Percentiles rank a stretch among this genome's conserved stretches.
Conservation (phyloP, 2,113 vertebrate genomes). For the Aramus guarauna region DNA sequence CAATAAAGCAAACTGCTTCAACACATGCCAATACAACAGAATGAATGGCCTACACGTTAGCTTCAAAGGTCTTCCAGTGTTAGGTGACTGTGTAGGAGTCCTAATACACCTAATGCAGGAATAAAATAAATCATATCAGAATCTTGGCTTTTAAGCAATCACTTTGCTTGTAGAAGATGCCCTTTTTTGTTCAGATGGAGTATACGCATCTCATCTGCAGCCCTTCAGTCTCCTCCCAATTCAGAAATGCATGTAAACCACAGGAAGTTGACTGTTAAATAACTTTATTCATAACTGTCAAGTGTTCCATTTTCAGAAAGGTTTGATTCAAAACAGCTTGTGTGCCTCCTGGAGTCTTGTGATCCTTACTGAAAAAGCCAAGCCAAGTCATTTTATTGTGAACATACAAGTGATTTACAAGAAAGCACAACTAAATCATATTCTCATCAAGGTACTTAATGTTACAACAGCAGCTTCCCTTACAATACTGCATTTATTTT, state of each 20-base stretch:
- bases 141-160: not conserved
- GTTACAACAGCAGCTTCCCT: not conserved
- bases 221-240: conserved; percentile 8
- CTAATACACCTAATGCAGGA: not conserved
- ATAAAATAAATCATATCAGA: not conserved
- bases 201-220: not conserved
- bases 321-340: conserved; percentile 46
- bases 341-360: not conserved
- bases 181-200: not conserved
- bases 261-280: conserved; percentile 63
- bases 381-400: not conserved
- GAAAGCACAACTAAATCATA: not conserved
- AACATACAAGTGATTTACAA: not conserved
- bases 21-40: not conserved
- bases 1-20: not conserved
- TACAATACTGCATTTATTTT: not conserved
- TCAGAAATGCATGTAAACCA: conserved; percentile 55
- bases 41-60: not conserved
- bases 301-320: conserved; percentile 57
- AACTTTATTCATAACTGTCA: conserved; percentile 63
- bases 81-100: not conserved
- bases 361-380: not conserved
- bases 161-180: not conserved
- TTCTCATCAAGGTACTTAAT: not conserved
- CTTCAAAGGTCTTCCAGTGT: not conserved